Conservation (phyloP, 2,888 invertebrate species). For the Archips crataeganus region DNA sequence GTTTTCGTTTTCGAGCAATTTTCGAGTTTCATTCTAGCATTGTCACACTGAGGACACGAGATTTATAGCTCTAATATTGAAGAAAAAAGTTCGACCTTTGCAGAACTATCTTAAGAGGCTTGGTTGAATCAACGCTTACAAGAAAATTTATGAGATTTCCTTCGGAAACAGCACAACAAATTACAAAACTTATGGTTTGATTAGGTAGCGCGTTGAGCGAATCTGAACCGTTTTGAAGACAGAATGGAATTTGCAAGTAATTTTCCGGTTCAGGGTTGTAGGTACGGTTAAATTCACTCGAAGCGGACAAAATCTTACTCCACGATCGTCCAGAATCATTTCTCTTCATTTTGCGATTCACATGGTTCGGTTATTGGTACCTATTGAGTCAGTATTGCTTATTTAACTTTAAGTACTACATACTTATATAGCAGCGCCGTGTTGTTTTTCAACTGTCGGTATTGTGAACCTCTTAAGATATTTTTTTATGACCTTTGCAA, state of each 20-base stretch:
- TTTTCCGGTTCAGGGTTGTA: not conserved
- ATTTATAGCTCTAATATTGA: slow-evolving; percentile 53
- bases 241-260: not conserved
- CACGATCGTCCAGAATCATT: not conserved
- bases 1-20: slow-evolving; percentile 50
- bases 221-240: not conserved
- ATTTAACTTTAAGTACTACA: not conserved
- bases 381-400: not conserved
- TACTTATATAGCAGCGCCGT: not conserved
- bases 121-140: not conserved
- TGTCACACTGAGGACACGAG: slow-evolving; percentile 45
- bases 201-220: not conserved
- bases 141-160: not conserved
- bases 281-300: not conserved
- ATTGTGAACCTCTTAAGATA: not conserved
- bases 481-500: not conserved
- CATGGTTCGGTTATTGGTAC: not conserved
- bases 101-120: slow-evolving; percentile 6
- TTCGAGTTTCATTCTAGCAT: slow-evolving; percentile 45
- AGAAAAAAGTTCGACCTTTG: not conserved
- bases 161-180: not conserved
- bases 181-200: not conserved
- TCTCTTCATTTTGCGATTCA: not conserved
- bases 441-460: not conserved
- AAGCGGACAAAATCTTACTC: slow-evolving; percentile 6